A percentile compares a stretch with the other conserved stretches of the same genome.
Evolutionary conservation across 2,113 vertebrate genomes (phyloP).

Genomic region (Poeciliopsis prolifica): DNA sequence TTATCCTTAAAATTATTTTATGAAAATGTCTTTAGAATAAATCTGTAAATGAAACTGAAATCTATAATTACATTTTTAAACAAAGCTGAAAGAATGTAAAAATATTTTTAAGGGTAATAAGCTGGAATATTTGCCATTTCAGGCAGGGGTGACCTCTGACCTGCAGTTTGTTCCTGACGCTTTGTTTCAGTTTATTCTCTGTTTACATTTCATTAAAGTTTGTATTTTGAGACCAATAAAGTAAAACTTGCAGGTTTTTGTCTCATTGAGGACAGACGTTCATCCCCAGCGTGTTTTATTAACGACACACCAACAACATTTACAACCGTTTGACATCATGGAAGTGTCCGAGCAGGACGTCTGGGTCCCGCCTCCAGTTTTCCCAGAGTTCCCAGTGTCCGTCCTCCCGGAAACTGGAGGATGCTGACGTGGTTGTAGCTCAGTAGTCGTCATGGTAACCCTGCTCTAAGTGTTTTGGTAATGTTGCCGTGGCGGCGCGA

Average conservation of each 20-base stretch:
- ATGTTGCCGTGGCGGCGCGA: neutral
- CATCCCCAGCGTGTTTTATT: conserved; percentile 19
- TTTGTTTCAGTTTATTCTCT: neutral
- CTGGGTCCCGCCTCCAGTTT: neutral
- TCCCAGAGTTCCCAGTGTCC: neutral
- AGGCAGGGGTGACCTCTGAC: neutral
- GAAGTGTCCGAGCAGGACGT: neutral
- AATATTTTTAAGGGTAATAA: neutral
- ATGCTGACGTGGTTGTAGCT: neutral
- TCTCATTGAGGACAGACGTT: neutral
- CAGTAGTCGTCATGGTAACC: conserved; percentile 14
- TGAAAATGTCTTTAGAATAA: too few relatives aligned
- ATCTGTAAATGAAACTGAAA: too few relatives aligned
- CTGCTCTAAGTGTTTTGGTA: conserved; percentile 15
- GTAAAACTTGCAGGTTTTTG: neutral
- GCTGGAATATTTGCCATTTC: neutral
- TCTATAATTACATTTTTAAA: too few relatives aligned
- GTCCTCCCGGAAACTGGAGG: neutral
- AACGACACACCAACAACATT: conserved; percentile 5
- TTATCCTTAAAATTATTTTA: too few relatives aligned
- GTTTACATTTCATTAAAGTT: neutral
- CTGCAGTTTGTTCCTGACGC: neutral
- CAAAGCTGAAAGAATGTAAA: too few relatives aligned
- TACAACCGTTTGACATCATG: conserved; percentile 5
- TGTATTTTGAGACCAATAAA: neutral